Percentiles rank a stretch among this genome's conserved stretches.
These are phyloP conservation scores for Ginglymostoma cirratum DNA, from an alignment of 2,113 vertebrate species.

Conservation along the genomic window DNA sequence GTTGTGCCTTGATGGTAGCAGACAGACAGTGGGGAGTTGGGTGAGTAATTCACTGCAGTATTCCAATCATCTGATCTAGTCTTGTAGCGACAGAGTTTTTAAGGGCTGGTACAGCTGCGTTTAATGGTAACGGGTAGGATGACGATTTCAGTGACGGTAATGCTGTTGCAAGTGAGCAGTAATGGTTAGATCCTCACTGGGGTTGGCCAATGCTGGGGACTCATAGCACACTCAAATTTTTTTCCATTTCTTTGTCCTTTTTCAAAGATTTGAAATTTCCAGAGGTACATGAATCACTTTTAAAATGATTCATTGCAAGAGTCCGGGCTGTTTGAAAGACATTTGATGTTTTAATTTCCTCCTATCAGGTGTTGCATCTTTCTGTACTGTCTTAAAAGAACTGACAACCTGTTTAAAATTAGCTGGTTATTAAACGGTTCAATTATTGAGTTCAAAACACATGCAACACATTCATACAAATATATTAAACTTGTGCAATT, in stretches of 20 bases:
- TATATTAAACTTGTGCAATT: not conserved
- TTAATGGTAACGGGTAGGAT: not conserved
- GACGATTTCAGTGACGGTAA: not conserved
- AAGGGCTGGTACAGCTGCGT: not conserved
- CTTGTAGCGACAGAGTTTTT: not conserved
- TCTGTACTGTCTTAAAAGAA: not conserved
- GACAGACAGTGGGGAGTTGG: not conserved
- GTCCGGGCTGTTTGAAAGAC: not conserved
- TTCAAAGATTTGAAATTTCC: not conserved
- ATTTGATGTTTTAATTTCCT: conserved; percentile 8
- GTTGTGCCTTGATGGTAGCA: not conserved
- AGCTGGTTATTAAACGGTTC: not conserved
- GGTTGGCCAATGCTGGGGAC: too few relatives aligned
- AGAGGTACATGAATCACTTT: not conserved
- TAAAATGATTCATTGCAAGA: not conserved
- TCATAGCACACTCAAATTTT: not conserved
- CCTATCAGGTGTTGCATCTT: not conserved
- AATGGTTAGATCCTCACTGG: not conserved
- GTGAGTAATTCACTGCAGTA: not conserved
- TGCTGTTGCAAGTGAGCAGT: not conserved
- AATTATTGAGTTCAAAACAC: not conserved
- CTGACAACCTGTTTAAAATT: not conserved
- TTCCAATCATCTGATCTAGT: not conserved
- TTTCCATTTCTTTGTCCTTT: not conserved
- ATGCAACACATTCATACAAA: not conserved